Conservation (phyloP, 1,140 invertebrate genomes). For the Drosophila persimilis region DNA sequence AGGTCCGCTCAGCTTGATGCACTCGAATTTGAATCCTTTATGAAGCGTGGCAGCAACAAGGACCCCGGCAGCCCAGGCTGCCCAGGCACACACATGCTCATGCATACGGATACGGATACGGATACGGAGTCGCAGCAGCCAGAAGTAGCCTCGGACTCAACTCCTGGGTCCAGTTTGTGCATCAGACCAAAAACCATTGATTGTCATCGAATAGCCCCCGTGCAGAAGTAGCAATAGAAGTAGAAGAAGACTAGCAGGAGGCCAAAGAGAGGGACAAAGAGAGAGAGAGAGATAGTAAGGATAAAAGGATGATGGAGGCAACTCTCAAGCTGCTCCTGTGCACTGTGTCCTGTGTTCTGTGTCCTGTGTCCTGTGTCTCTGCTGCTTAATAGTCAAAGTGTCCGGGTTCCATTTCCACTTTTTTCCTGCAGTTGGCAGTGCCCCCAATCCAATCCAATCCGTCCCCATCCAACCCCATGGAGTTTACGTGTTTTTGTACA, state of each 20-base stretch:
- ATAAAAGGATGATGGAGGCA: slow-evolving; percentile 28
- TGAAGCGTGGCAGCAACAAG: slow-evolving; percentile 73
- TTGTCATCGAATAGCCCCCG: slow-evolving; percentile 75
- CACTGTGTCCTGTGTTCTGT: slow-evolving; percentile 10
- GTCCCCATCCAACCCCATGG: slow-evolving; percentile 11
- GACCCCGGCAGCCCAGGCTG: slow-evolving; percentile 23
- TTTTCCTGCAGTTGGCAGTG: slow-evolving; percentile 56
- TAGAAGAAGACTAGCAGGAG: too few relatives aligned
- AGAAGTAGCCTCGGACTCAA: slow-evolving; percentile 52
- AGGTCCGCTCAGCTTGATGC: slow-evolving; percentile 44
- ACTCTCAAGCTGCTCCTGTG: slow-evolving; percentile 30
- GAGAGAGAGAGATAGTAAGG: slow-evolving; percentile 15
- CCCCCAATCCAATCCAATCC: slow-evolving; percentile 3
- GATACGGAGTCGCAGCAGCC: slow-evolving; percentile 21
- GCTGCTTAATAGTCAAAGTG: slow-evolving; percentile 65
- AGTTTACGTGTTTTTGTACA: slow-evolving; percentile 79
- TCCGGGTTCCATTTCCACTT: slow-evolving; percentile 51
- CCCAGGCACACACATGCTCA: slow-evolving; percentile 46
- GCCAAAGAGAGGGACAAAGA: neutral
- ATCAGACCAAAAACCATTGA: slow-evolving; percentile 82
- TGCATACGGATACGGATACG: slow-evolving; percentile 31
- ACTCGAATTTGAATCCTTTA: slow-evolving; percentile 82
- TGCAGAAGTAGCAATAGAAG: slow-evolving; percentile 36
- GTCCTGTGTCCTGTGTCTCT: slow-evolving; percentile 35
- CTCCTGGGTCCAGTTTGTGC: slow-evolving; percentile 51